Evolutionary conservation across 1,140 invertebrate species (phyloP).

Genomic region (Camponotus floridanus): DNA sequence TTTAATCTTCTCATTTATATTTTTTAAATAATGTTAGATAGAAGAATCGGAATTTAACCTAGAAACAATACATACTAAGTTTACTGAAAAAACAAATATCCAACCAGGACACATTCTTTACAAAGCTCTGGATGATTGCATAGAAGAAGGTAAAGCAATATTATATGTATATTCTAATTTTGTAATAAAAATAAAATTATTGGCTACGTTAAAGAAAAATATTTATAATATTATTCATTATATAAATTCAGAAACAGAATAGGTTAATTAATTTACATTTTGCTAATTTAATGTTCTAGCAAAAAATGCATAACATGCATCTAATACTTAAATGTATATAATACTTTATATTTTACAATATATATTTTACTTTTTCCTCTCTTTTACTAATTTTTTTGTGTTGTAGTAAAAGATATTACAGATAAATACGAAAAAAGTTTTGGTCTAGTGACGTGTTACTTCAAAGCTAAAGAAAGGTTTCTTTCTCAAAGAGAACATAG

Average conservation of each 20-base stretch:
- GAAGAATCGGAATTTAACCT: conserved; percentile 1
- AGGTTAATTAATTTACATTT: background rate
- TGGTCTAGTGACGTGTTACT: background rate
- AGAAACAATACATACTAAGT: background rate
- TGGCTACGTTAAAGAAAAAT: background rate
- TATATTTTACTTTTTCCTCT: background rate
- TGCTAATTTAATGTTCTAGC: background rate
- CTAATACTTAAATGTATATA: too few relatives aligned
- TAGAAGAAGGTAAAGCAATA: conserved; percentile 1
- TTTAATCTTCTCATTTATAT: background rate
- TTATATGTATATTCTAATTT: background rate
- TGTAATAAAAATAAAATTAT: background rate
- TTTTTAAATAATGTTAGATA: conserved; percentile 23
- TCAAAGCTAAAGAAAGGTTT: background rate
- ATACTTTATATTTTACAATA: too few relatives aligned
- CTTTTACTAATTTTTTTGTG: conserved; percentile 12
- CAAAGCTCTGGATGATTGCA: background rate
- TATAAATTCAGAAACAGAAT: background rate
- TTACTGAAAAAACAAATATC: background rate
- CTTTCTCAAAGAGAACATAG: background rate
- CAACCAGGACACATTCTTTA: background rate
- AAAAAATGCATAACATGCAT: background rate
- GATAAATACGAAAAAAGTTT: conserved; percentile 17
- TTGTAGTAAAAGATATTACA: conserved; percentile 9
- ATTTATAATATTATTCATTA: background rate